Conservation (phyloP, 2,113 vertebrate species). For the Ctenomys sociabilis region DNA sequence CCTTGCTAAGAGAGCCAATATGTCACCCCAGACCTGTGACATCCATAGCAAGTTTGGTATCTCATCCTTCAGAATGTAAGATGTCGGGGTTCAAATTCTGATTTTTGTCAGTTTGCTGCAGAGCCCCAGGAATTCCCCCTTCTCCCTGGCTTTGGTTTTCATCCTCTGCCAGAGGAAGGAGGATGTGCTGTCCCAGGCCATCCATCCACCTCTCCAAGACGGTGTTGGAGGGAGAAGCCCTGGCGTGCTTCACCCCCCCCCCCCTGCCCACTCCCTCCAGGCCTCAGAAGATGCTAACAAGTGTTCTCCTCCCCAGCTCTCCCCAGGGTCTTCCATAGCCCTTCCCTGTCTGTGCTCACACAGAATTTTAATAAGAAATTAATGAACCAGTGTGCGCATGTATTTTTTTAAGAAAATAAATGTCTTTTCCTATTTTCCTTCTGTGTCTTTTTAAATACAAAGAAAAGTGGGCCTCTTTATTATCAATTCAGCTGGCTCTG, state of each 20-base stretch:
- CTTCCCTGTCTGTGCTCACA: neutral
- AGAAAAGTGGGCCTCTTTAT: conserved; percentile 21
- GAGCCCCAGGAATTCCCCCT: neutral
- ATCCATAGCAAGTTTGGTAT: neutral
- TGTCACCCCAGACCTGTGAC: neutral
- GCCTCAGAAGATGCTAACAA: neutral
- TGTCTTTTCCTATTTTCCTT: conserved; percentile 59
- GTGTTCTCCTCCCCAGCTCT: neutral
- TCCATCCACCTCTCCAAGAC: too few relatives aligned
- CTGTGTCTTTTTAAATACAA: conserved; percentile 58
- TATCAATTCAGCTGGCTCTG: neutral
- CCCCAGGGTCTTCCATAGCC: neutral
- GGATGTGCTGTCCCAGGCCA: accelerated
- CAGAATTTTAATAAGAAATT: conserved; percentile 78
- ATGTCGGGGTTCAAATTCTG: neutral
- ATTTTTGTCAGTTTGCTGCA: neutral
- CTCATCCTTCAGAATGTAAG: too few relatives aligned
- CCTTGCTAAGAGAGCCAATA: neutral
- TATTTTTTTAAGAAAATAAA: conserved; percentile 51
- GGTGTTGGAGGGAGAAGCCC: neutral
- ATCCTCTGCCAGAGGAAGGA: neutral
- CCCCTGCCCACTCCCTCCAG: accelerated
- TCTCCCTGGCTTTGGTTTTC: neutral
- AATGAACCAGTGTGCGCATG: conserved; percentile 49
- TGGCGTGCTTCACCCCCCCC: too few relatives aligned